Base-by-base conservation (phyloP, 2,888 invertebrate genomes). In the Papilio protenor region DNA sequence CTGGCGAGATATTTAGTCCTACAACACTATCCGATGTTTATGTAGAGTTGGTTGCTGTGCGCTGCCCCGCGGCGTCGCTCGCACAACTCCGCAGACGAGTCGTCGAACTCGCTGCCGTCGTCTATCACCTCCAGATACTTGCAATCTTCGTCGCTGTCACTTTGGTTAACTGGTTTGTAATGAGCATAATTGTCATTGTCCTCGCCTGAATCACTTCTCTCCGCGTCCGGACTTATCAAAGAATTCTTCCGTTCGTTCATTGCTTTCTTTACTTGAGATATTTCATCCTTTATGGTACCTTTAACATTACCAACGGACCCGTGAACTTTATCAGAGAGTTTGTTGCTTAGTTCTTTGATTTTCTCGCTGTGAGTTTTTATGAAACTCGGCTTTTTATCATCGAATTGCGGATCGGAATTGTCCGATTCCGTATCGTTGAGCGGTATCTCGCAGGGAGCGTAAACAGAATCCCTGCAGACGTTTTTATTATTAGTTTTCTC, bases 101-200 rank as follows among this genome's bases (percentile, higher is more conserved):
- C 80, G 81, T 89, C 89, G 66, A 92, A 91, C 52, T 88, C 92
- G 49, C 89, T 90, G 1, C 91, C 95, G 84, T 95, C 94, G 78
- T 95, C 95, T 6, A 94, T 59, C 0, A 95, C 88, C 84, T 95
- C 95, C 69, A 95, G 82, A 84, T 94, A 94, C 77, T 88, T 91
- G 55, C 84, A 91, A 11, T 91, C 91, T 47, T 93, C 91, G 18
- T 93, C 94, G 73, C 90, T 92, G 49, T 92, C 93, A 0, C 85
- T 88, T 61, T 90, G 92, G 73, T 84, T 88, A 0, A 90, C 88
- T 11, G 83, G 85, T 77, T 85, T 82, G 64, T 92, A 92, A 21
- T 83, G 83, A 52, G 83, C 84, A 61, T 77, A 74, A 16, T 84
- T 85, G 0, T 82, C 40, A 8, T 6, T 85, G 64, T 87, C 88